These are phyloP conservation scores for Ips nitidus DNA, from an alignment of 1,140 invertebrate genomes.

Conservation along the genomic window DNA sequence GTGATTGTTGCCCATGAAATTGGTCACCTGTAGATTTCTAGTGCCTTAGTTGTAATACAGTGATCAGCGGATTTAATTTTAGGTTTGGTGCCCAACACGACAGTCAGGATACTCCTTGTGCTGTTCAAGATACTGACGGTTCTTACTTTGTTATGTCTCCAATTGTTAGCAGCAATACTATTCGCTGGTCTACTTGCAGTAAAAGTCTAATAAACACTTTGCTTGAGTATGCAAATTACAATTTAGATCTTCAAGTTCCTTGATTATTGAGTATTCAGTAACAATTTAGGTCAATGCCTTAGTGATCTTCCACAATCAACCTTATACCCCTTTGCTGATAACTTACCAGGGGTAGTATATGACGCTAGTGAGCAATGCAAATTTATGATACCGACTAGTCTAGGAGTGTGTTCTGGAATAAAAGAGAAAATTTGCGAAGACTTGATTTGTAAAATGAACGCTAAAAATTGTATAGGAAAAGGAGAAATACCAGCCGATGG, in stretches of 20 bases:
- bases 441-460: slow-evolving; percentile 59
- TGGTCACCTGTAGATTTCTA: slow-evolving; percentile 66
- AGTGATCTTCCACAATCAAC: slow-evolving; percentile 64
- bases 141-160: slow-evolving; percentile 66
- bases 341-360: slow-evolving; percentile 70
- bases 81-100: slow-evolving; percentile 66
- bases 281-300: slow-evolving; percentile 66
- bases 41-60: background rate
- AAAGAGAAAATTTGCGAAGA: slow-evolving; percentile 55
- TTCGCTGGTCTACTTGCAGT: slow-evolving; percentile 69
- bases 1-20: slow-evolving; percentile 72
- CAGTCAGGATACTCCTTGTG: slow-evolving; percentile 53
- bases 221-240: slow-evolving; percentile 59
- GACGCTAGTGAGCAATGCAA: slow-evolving; percentile 68
- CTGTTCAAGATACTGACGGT: slow-evolving; percentile 49
- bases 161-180: slow-evolving; percentile 60
- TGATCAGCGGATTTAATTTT: slow-evolving; percentile 38
- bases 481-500: slow-evolving; percentile 66
- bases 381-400: slow-evolving; percentile 50
- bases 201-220: slow-evolving; percentile 63
- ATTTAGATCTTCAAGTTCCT: too few species aligned
- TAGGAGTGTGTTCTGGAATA: slow-evolving; percentile 51
- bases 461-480: slow-evolving; percentile 59
- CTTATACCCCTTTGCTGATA: slow-evolving; percentile 56
- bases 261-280: slow-evolving; percentile 51